These are phyloP conservation scores for Porites divaricata DNA, from an alignment of 92 coral and sea anemone genomes.

Conservation along the genomic window DNA sequence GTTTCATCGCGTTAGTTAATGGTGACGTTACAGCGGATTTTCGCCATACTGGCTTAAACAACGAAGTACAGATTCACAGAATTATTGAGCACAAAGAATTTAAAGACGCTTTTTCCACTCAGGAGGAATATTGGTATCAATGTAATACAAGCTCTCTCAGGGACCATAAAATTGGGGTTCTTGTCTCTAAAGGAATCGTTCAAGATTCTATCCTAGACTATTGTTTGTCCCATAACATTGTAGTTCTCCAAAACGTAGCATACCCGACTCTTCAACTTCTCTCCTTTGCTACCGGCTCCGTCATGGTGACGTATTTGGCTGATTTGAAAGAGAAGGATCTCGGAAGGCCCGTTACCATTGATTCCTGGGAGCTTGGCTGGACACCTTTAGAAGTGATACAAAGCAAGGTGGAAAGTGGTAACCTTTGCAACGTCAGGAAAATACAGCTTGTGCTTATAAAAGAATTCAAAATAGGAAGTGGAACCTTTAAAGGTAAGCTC, in stretches of 20 bases:
- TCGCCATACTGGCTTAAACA: slow-evolving; percentile 79
- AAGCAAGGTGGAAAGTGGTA: neutral
- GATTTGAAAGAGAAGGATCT: slow-evolving; percentile 71
- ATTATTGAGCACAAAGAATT: slow-evolving; percentile 34
- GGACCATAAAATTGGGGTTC: slow-evolving; percentile 56
- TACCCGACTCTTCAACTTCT: slow-evolving; percentile 68
- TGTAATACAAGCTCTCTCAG: slow-evolving; percentile 39
- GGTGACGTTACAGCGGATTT: slow-evolving; percentile 84
- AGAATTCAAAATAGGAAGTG: neutral
- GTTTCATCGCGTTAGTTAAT: slow-evolving; percentile 69
- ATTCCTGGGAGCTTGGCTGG: slow-evolving; percentile 26
- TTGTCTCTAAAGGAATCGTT: slow-evolving; percentile 77
- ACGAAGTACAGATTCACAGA: slow-evolving; percentile 54
- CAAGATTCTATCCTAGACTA: slow-evolving; percentile 65
- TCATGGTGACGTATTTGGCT: slow-evolving; percentile 65
- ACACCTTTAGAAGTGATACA: slow-evolving; percentile 16
- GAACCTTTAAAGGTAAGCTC: slow-evolving; percentile 4
- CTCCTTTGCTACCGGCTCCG: slow-evolving; percentile 66
- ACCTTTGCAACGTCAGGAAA: neutral
- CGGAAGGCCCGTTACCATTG: slow-evolving; percentile 67
- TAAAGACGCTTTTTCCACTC: slow-evolving; percentile 10
- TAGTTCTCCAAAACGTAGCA: slow-evolving; percentile 62
- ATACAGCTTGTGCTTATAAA: slow-evolving; percentile 27
- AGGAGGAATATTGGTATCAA: slow-evolving; percentile 66
- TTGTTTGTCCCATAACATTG: slow-evolving; percentile 61